Evolutionary conservation across 2,888 invertebrate genomes (phyloP).

Genomic region (Drepanosiphum platanoidis): DNA sequence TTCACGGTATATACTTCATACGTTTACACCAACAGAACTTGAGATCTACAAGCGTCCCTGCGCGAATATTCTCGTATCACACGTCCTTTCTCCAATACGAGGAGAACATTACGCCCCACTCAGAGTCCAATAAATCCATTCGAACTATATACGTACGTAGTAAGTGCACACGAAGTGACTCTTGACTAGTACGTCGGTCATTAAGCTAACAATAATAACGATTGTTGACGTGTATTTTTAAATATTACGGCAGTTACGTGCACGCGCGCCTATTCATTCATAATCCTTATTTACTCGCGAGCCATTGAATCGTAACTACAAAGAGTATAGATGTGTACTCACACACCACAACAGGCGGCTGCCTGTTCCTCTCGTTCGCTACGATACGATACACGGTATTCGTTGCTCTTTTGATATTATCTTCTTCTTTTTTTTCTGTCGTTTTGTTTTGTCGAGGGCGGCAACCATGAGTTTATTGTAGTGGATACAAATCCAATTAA

Average conservation of each 20-base stretch:
- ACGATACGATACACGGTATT: background rate
- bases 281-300: background rate
- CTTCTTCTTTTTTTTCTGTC: background rate
- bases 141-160: background rate
- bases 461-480: background rate
- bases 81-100: background rate
- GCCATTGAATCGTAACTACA: background rate
- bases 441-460: background rate
- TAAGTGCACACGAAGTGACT: background rate
- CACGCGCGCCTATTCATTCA: background rate
- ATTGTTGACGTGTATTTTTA: background rate
- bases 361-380: background rate
- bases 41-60: too few species aligned
- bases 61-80: background rate
- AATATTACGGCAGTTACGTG: background rate
- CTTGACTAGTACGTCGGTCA: background rate
- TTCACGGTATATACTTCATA: background rate
- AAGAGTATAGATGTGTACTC: too few species aligned
- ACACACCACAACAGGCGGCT: too few species aligned
- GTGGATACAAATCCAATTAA: conserved; percentile 11
- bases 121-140: background rate
- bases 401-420: background rate
- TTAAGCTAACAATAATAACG: background rate
- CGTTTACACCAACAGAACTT: background rate
- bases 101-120: too few species aligned